Evolutionary conservation across 1,140 invertebrate genomes (phyloP), one percentile per base, ranked within the genome.

Genomic region (Oedothorax gibbosus): DNA sequence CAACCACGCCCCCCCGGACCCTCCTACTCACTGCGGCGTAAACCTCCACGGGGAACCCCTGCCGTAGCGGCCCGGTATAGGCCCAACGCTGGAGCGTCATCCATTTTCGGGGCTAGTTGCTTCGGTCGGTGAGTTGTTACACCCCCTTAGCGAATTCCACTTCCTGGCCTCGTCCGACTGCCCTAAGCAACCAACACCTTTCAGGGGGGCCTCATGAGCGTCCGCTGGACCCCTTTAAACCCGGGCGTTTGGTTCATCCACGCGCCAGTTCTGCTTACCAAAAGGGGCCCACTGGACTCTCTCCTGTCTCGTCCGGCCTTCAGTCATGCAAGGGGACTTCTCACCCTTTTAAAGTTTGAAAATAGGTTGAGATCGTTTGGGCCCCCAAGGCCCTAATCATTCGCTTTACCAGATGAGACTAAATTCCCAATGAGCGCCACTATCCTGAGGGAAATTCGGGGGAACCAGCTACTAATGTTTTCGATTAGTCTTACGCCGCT

Each of bases 91-190:
- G n/a, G n/a, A n/a, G n/a, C n/a, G n/a, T n/a, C n/a, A n/a, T n/a
- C n/a, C n/a, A n/a, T n/a, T n/a, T n/a, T n/a, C n/a, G n/a, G n/a
- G n/a, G n/a, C n/a, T n/a, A n/a, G n/a, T n/a, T n/a, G n/a, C n/a
- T n/a, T n/a, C n/a, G n/a, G n/a, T n/a, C n/a, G n/a, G n/a, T n/a
- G n/a, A n/a, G n/a, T n/a, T n/a, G n/a, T n/a, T n/a, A n/a, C n/a
- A n/a, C 91, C 92, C 57, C 94, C 93, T 95, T 95, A 94, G 94
- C 94, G 93, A 94, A 93, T 95, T 93, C 93, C 94, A 95, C 94
- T 95, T 95, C 94, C 94, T 95, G 94, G 93, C 94, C 94, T 95
- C 94, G 94, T 94, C 94, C 94, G 94, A 94, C 93, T 95, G 94
- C 20, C 60, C 15, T n/a, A 18, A 64, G 8, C 8, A 9, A 57